Percentiles rank a stretch among this genome's conserved stretches.
These are phyloP conservation scores for Macrophya alboannulata DNA, from an alignment of 2,888 invertebrate genomes.

Conservation along the genomic window DNA sequence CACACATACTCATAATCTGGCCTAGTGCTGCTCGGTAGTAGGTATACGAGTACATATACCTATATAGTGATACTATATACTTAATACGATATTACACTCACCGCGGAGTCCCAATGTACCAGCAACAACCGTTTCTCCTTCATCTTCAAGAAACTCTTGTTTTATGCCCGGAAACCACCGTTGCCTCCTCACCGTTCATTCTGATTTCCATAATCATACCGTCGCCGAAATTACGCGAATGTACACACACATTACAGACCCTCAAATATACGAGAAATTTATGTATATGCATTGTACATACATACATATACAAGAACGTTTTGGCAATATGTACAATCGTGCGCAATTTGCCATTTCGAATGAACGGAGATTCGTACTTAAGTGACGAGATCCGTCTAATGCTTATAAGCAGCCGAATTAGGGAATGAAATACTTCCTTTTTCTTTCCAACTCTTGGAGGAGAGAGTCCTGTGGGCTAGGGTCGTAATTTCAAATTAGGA, in stretches of 20 bases:
- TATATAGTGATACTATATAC: background rate
- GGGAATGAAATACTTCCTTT: background rate
- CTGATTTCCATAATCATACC: conserved; percentile 32
- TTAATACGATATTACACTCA: conserved; percentile 10
- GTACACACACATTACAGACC: background rate
- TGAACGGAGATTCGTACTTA: background rate
- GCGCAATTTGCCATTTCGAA: background rate
- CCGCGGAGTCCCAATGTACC: conserved; percentile 12
- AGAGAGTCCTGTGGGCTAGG: background rate
- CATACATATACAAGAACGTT: too few relatives aligned
- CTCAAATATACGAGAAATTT: background rate
- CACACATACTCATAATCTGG: conserved; percentile 34
- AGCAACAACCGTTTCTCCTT: background rate
- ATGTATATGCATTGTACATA: too few relatives aligned
- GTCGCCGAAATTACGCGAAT: background rate
- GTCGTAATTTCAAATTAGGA: conserved; percentile 25
- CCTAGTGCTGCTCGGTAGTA: background rate
- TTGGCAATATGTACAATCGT: background rate
- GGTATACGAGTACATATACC: background rate
- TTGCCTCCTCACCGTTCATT: background rate
- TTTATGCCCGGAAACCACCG: background rate
- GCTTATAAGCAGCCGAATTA: background rate
- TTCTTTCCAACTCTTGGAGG: background rate
- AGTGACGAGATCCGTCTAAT: background rate
- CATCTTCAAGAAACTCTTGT: conserved; percentile 24